Conservation (phyloP, 2,113 vertebrate species). For the Phyllostomus hastatus region DNA sequence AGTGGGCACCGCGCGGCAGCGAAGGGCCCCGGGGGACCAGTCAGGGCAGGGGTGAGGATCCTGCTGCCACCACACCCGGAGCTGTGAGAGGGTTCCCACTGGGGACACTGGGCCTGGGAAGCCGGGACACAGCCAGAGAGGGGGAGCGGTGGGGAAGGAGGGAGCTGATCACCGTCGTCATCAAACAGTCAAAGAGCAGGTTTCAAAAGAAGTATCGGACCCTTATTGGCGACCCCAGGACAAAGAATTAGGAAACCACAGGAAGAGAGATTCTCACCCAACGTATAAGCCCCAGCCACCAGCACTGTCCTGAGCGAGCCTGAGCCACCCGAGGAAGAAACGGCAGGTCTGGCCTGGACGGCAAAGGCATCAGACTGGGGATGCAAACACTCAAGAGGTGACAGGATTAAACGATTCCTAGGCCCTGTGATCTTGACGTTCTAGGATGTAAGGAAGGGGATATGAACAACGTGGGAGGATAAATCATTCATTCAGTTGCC, state of each 20-base stretch:
- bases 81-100: neutral
- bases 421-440: neutral
- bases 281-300: neutral
- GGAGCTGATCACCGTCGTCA: neutral
- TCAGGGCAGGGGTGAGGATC: neutral
- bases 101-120: too few relatives aligned
- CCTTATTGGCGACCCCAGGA: neutral
- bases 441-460: neutral
- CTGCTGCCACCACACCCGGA: neutral
- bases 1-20: fast-evolving
- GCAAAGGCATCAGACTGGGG: neutral
- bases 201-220: neutral
- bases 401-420: neutral
- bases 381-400: neutral
- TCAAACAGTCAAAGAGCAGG: neutral
- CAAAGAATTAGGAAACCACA: neutral
- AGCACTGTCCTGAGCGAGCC: neutral
- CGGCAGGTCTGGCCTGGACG: neutral
- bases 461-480: neutral
- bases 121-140: neutral
- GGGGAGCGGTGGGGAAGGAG: neutral
- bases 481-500: neutral
- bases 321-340: neutral
- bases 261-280: neutral
- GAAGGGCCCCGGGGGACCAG: neutral